Evolutionary conservation across 2,888 invertebrate species (phyloP).

Genomic region (Lampropteryx suffumata): DNA sequence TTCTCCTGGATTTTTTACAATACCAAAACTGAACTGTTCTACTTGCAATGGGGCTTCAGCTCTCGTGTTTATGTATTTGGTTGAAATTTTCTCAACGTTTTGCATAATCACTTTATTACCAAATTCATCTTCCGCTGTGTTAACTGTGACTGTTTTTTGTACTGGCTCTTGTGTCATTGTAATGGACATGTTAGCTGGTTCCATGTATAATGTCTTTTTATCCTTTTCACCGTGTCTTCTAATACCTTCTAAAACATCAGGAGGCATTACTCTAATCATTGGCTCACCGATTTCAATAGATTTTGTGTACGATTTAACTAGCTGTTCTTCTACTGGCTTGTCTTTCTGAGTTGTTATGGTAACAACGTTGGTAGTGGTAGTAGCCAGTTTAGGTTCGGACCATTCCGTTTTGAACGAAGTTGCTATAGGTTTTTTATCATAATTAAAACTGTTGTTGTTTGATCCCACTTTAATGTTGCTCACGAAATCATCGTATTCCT

Average conservation of each 20-base stretch:
- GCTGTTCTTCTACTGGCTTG: conserved; percentile 55
- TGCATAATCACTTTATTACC: conserved; percentile 78
- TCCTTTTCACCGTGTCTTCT: conserved; percentile 65
- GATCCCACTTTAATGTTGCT: conserved; percentile 78
- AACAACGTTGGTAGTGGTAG: conserved; percentile 63
- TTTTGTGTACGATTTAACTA: conserved; percentile 71
- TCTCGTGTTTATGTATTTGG: conserved; percentile 67
- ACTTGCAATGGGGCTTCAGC: conserved; percentile 74
- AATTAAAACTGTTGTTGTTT: conserved; percentile 70
- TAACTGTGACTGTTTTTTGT: conserved; percentile 77
- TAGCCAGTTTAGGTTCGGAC: conserved; percentile 60
- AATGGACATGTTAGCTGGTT: conserved; percentile 69
- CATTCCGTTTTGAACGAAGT: conserved; percentile 61
- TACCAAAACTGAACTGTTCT: conserved; percentile 75
- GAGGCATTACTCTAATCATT: conserved; percentile 64
- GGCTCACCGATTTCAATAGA: conserved; percentile 77
- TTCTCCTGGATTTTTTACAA: conserved; percentile 65
- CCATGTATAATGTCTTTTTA: conserved; percentile 70
- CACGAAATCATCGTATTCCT: conserved; percentile 73
- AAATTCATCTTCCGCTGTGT: conserved; percentile 75
- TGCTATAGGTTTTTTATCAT: conserved; percentile 56
- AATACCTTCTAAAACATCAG: conserved; percentile 73
- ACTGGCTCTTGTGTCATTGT: conserved; percentile 77
- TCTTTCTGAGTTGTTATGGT: conserved; percentile 71
- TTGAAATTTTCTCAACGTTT: conserved; percentile 72